Evolutionary conservation across 2,888 invertebrate species (phyloP), one percentile per base, ranked within the genome.

Genomic region (Zaprionus lineosus): DNA sequence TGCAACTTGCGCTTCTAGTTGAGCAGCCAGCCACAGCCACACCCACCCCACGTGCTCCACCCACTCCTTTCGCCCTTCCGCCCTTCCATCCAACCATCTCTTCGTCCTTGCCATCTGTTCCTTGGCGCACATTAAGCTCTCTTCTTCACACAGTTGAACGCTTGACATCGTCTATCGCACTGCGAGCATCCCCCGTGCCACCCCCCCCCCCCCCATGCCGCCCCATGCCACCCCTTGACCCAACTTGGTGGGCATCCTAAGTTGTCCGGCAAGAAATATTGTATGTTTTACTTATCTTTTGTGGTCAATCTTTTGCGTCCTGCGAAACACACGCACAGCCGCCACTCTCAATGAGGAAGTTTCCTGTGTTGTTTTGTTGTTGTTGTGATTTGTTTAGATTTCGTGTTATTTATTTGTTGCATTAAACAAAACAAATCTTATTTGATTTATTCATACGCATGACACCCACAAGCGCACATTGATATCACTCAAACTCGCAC

Each of bases 381-480:
- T 71, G 69, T 69, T 74, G 69, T 65, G 63, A 74, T 71, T 78
- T 70, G 78, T 72, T 82, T 74, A 66, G 75, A 70, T 78, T 67
- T 84, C 68, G 43, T 72, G 84, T 72, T 84, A 77, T 81, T 84
- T 84, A 82, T 78, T 81, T 78, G 67, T 72, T 81, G 67, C 74
- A 77, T 77, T 69, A 50, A 56, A 52, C 51, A 52, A 70, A 64
- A 74, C 58, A 84, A 82, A 72, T 82, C 67, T 63, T 63, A 74
- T 81, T 81, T 81, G 78, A 82, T 82, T 84, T 84, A 84, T 79
- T 74, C 66, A 50, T 36, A 36, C 57, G 46, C 56, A 50, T 11
- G 31, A 46, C 46, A 47, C 31, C 26, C 48, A 52, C 53, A 24
- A 16, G 40, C 41, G 41, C 29, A 28, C 19, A 11, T 15, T n/a